phyloP scores from a whole-genome alignment of 1,140 invertebrate genomes.

The Bombus terrestris region DNA sequence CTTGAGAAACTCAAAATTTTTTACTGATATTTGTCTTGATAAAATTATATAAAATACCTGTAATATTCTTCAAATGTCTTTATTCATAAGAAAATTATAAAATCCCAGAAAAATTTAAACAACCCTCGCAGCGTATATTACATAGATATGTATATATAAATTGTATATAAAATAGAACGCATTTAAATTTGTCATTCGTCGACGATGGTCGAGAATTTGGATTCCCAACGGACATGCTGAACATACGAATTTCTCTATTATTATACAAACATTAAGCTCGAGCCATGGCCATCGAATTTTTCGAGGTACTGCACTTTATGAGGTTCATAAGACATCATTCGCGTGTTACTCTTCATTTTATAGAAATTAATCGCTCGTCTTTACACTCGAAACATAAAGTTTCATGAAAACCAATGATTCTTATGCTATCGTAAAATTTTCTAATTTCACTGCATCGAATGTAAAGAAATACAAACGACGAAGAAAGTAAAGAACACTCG shows the following conservation, averaged over 20 bases:
- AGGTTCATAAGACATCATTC: background rate
- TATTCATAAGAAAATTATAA: slow-evolving; percentile 41
- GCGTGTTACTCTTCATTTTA: background rate
- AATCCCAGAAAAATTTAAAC: slow-evolving; percentile 34
- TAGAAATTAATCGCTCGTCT: background rate
- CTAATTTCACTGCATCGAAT: background rate
- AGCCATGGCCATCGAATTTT: background rate
- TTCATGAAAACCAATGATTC: background rate
- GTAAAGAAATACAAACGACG: too few species aligned
- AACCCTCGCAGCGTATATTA: slow-evolving; percentile 28
- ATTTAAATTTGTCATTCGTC: slow-evolving; percentile 6
- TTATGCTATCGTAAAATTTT: background rate
- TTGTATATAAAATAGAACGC: slow-evolving; percentile 53
- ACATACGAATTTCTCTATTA: slow-evolving; percentile 11
- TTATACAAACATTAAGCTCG: slow-evolving; percentile 16
- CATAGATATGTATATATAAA: slow-evolving; percentile 43
- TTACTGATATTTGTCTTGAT: background rate
- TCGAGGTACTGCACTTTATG: background rate
- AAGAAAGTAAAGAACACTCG: background rate
- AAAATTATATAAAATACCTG: background rate
- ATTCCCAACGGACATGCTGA: slow-evolving; percentile 19
- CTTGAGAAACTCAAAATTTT: background rate
- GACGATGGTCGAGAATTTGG: slow-evolving; percentile 25
- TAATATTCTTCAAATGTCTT: slow-evolving; percentile 4
- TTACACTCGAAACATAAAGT: background rate